A percentile compares a stretch with the other conserved stretches of the same genome.
phyloP scores from a whole-genome alignment of 2,888 invertebrate genomes.

The Melinopterus prodromus region DNA sequence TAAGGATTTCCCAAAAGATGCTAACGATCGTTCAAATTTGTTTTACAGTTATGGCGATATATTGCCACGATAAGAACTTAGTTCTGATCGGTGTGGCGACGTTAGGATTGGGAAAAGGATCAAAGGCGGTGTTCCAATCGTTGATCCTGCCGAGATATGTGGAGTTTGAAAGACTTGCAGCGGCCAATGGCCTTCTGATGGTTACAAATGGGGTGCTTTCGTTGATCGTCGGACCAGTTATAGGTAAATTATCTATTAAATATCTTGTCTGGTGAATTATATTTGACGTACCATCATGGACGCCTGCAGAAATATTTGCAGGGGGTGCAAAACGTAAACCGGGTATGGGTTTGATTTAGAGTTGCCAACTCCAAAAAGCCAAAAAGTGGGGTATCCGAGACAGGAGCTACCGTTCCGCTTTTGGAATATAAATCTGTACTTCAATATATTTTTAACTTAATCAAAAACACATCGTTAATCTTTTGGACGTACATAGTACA shows the following conservation, averaged over 20 bases:
- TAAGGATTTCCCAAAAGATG: constrained; percentile 11
- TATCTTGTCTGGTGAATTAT: no score
- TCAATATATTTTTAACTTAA: neutral
- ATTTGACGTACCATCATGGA: no score
- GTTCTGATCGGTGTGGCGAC: constrained; percentile 49
- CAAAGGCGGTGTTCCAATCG: constrained; percentile 58
- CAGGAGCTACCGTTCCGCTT: no score
- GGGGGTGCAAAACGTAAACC: no score
- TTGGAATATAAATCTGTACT: neutral
- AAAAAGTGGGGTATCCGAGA: no score
- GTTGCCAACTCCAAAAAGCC: neutral
- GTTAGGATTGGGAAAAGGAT: constrained; percentile 58
- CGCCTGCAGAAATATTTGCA: no score
- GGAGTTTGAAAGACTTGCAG: constrained; percentile 54
- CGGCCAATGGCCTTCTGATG: constrained; percentile 58
- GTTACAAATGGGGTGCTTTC: constrained; percentile 55
- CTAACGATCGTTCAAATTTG: constrained; percentile 23
- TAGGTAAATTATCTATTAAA: no score
- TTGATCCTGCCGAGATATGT: constrained; percentile 57
- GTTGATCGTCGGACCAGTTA: constrained; percentile 55
- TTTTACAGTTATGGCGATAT: constrained; percentile 51
- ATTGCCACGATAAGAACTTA: constrained; percentile 43
- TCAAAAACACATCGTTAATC: no score
- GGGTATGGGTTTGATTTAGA: no score
- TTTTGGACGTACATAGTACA: no score